Evolutionary conservation across 2,113 vertebrate species (phyloP).

Genomic region (Barbus barbus): DNA sequence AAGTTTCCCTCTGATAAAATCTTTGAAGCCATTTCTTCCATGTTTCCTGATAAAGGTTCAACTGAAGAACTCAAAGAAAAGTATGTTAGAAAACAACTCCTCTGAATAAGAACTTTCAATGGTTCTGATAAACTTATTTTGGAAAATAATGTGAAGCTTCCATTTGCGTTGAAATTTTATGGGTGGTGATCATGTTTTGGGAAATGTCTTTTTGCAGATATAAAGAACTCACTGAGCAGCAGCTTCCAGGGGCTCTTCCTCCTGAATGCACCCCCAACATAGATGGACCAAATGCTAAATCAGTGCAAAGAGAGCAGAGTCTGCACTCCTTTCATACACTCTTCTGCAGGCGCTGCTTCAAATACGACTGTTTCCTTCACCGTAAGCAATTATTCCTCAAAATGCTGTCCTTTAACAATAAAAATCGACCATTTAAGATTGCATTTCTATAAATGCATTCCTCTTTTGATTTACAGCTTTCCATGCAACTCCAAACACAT

Average conservation of each 20-base stretch:
- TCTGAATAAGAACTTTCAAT: neutral
- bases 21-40: conserved; percentile 98
- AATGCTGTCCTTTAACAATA: neutral
- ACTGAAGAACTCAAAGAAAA: conserved; percentile 97
- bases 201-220: conserved; percentile 76
- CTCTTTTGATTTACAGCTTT: conserved; percentile 80
- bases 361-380: conserved; percentile 98
- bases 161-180: neutral
- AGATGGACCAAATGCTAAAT: conserved; percentile 96
- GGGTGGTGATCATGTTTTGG: neutral
- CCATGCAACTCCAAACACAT: conserved; percentile 97
- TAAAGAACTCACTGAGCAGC: conserved; percentile 96
- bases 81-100: conserved; percentile 69
- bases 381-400: conserved; percentile 79
- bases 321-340: conserved; percentile 98
- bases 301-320: conserved; percentile 96
- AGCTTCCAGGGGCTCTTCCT: conserved; percentile 92
- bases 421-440: neutral
- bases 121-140: neutral
- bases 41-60: conserved; percentile 99
- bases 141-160: neutral
- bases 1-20: conserved; percentile 98
- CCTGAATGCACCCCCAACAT: conserved; percentile 98
- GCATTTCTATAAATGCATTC: neutral
- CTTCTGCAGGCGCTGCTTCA: conserved; percentile 97